phyloP scores from a whole-genome alignment of 2,797 vertebrate genomes.

The Rhodeus uyekii region DNA sequence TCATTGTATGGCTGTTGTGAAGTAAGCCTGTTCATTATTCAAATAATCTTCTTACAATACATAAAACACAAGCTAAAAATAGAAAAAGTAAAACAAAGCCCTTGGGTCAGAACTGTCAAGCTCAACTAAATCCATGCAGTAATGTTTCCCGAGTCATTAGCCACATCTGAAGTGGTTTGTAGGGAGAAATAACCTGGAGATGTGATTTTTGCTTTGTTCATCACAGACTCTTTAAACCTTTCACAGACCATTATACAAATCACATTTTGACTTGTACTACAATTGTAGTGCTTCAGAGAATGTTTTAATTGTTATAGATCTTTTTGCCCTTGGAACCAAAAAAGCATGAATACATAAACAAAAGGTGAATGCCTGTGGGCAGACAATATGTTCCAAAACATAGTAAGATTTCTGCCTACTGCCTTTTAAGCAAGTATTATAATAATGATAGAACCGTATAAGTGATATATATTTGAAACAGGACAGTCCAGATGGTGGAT shows the following conservation, averaged over 20 bases:
- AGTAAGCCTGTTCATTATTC: background rate
- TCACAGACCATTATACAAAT: constrained; percentile 39
- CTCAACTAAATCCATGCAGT: constrained; percentile 43
- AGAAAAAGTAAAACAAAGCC: constrained; percentile 21
- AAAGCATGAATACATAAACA: constrained; percentile 43
- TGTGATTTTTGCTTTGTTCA: constrained; percentile 37
- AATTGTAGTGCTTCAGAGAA: background rate
- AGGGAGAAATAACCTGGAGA: constrained; percentile 37
- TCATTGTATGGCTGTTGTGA: background rate
- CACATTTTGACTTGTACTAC: background rate
- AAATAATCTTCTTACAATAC: background rate
- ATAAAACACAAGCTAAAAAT: background rate
- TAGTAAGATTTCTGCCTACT: background rate
- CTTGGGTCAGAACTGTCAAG: constrained; percentile 15
- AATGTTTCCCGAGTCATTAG: constrained; percentile 46
- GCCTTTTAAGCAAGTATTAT: background rate
- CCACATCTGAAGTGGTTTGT: constrained; percentile 21
- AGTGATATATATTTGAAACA: too few relatives aligned
- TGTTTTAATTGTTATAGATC: constrained; percentile 13
- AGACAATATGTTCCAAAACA: background rate
- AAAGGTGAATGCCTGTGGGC: constrained; percentile 39
- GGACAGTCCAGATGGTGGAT: too few relatives aligned
- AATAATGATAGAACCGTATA: background rate
- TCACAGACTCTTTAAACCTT: constrained; percentile 18
- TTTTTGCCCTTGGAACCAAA: background rate